These are phyloP conservation scores for Orchesella cincta DNA, from an alignment of 1,140 invertebrate species.

Conservation along the genomic window DNA sequence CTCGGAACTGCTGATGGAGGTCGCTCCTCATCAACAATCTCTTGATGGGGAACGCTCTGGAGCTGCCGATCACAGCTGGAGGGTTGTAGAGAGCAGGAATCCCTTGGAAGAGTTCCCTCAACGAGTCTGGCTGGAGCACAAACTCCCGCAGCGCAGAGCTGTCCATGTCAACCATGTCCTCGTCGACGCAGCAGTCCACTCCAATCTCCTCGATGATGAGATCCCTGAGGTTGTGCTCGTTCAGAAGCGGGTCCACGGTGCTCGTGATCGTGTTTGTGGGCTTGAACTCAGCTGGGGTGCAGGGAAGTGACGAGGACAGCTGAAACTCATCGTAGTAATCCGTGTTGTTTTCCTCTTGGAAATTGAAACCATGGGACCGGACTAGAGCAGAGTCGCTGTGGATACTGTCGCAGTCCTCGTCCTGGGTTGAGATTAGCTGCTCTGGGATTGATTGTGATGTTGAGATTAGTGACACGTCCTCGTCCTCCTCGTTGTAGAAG, in stretches of 20 bases:
- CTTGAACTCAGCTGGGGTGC: not conserved
- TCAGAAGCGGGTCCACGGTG: not conserved
- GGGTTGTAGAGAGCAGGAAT: slow-evolving; percentile 1
- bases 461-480: not conserved
- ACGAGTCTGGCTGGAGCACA: not conserved
- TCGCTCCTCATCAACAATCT: not conserved
- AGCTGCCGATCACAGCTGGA: not conserved
- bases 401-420: not conserved
- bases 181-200: not conserved
- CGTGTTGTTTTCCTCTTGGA: not conserved
- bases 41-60: not conserved
- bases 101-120: not conserved
- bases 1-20: not conserved
- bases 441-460: slow-evolving; percentile 1
- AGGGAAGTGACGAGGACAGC: too few relatives aligned
- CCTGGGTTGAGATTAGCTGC: not conserved
- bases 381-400: not conserved
- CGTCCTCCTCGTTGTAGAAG: slow-evolving; percentile 47
- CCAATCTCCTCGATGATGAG: slow-evolving; percentile 14
- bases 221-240: not conserved
- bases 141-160: not conserved
- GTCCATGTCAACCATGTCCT: not conserved
- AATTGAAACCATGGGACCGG: not conserved
- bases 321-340: slow-evolving; percentile 4
- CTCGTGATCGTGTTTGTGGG: not conserved